phyloP scores from a whole-genome alignment of 2,113 vertebrate species.

The Emydura subglobosa region DNA sequence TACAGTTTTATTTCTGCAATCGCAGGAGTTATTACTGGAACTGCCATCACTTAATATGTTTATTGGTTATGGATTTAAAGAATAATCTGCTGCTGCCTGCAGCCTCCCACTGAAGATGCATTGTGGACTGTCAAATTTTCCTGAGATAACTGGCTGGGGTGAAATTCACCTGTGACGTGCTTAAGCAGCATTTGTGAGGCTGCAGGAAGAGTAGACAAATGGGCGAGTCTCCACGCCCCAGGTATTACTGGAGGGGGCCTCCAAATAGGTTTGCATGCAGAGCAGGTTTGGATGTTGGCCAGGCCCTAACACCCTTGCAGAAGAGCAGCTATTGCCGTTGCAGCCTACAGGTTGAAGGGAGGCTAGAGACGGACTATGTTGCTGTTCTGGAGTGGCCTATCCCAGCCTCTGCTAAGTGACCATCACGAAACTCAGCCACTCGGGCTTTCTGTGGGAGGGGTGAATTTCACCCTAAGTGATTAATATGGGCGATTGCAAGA shows the following conservation, averaged over 20 bases:
- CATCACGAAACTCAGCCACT: neutral
- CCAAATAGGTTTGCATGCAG: neutral
- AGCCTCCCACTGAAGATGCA: slow-evolving; percentile 35
- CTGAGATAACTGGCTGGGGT: neutral
- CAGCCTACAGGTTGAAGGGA: neutral
- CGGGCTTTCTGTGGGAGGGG: neutral
- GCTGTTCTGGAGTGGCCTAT: neutral
- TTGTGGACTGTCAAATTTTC: neutral
- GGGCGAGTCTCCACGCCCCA: neutral
- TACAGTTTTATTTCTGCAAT: slow-evolving; percentile 38
- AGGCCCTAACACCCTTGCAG: neutral
- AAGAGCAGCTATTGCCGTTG: neutral
- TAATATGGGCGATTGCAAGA: neutral
- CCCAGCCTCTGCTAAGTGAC: neutral
- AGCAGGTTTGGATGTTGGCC: neutral
- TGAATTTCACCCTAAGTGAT: neutral
- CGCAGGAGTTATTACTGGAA: neutral
- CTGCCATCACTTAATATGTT: neutral
- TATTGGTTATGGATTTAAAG: slow-evolving; percentile 16
- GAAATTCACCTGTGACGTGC: neutral
- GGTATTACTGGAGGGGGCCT: neutral
- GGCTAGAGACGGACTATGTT: neutral
- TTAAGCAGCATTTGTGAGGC: neutral
- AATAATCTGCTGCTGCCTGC: neutral
- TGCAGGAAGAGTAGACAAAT: neutral